Evolutionary conservation across 2,113 vertebrate genomes (phyloP), one percentile per base, ranked within the genome.

Genomic region (Calidris pygmaea): DNA sequence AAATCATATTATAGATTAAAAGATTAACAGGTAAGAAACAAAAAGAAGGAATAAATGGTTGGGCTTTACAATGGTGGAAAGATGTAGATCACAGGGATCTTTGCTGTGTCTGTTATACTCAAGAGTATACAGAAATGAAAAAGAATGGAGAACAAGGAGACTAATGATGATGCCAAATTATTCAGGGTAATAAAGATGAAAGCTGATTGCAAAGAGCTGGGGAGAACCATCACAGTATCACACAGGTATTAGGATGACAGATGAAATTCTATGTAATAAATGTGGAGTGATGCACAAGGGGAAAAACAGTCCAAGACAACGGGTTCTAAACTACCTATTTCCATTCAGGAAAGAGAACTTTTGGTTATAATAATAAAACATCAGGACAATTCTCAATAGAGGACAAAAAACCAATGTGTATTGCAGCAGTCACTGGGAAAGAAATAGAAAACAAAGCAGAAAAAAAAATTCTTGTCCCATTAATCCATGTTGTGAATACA

Each of bases 1-100:
- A 87, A 77, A 21, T 91, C 19, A 26, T 63, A 70, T 48, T 72
- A 48, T 39, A 76, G 67, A 91, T 73, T 83, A 95, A 73, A 12
- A 79, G 39, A 37, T 70, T 94, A 94, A 56, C 34, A 83, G 15
- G 52, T 63, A 83, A 75, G 88, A 78, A 96, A 82, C 17, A 82
- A 85, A 83, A 22, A 56, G 63, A 82, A 83, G 35, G 30, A 86
- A 90, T 77, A n/a, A 79, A 80, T 70, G 5, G 23, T 59, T 84
- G 48, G 39, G 14, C 27, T 94, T 79, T 84, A 58, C 19, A 68
- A 29, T 20, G 55, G n/a, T 48, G 19, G 17, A 45, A 89, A 83
- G 22, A 13, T 35, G 37, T 58, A 62, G 45, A 85, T 87, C 30
- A 90, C 27, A 77, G n/a, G 35, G 24, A 83, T 80, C 35, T 83